Percentiles rank a stretch among this genome's conserved stretches.
These are phyloP conservation scores for Neoniphon sammara DNA, from an alignment of 2,797 vertebrate genomes.

Conservation along the genomic window DNA sequence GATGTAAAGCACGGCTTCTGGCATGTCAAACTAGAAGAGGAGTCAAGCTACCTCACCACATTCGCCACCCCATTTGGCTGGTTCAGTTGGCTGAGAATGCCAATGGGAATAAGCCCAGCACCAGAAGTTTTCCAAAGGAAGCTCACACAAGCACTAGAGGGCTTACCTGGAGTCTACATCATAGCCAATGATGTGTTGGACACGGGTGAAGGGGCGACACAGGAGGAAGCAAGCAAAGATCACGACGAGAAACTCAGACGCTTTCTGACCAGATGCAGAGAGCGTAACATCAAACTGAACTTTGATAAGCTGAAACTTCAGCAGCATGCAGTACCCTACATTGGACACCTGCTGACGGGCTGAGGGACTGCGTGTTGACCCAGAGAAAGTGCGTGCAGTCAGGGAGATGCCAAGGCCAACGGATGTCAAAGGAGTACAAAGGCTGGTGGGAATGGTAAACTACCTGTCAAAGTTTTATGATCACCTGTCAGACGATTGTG, in stretches of 20 bases:
- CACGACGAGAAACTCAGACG: slow-evolving; percentile 7
- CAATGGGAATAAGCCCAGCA: slow-evolving; percentile 9
- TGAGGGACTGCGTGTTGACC: slow-evolving; percentile 21
- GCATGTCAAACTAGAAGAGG: slow-evolving; percentile 17
- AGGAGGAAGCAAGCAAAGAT: neutral
- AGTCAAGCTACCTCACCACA: slow-evolving; percentile 38
- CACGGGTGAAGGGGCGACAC: slow-evolving; percentile 9
- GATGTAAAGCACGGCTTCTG: slow-evolving; percentile 47
- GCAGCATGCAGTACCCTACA: slow-evolving; percentile 13
- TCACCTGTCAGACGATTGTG: slow-evolving; percentile 43
- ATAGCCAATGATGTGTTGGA: slow-evolving; percentile 13
- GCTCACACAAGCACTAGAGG: too few relatives aligned
- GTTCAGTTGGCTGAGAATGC: slow-evolving; percentile 29
- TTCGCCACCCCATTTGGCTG: slow-evolving; percentile 32
- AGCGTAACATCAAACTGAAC: slow-evolving; percentile 46
- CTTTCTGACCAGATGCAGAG: slow-evolving; percentile 24
- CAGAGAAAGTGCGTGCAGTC: slow-evolving; percentile 15
- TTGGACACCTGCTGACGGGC: slow-evolving; percentile 29
- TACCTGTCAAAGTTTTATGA: slow-evolving; percentile 9
- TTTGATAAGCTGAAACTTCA: slow-evolving; percentile 16
- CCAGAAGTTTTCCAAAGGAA: neutral
- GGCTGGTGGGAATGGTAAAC: slow-evolving; percentile 11
- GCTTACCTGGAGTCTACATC: too few relatives aligned
- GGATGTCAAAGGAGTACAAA: slow-evolving; percentile 21
- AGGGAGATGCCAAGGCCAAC: slow-evolving; percentile 14